Conservation (phyloP, 2,888 invertebrate species). For the Drosophila imparisetae region DNA sequence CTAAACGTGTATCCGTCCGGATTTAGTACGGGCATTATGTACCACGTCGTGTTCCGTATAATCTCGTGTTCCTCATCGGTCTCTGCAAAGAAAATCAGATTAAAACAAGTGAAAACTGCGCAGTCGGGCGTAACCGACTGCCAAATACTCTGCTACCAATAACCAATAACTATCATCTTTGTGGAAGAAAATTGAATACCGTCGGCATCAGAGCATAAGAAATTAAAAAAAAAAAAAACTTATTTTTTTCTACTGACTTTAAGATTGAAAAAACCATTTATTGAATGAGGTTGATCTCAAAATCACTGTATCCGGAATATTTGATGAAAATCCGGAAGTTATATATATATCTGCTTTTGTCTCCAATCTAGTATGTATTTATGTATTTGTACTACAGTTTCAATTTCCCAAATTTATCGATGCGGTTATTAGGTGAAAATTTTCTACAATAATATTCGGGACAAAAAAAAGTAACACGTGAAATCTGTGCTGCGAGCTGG, state of each 20-base stretch:
- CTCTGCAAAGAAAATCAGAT: slow-evolving; percentile 47
- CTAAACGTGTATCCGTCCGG: slow-evolving; percentile 92
- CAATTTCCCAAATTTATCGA: slow-evolving; percentile 14
- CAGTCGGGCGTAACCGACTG: no score
- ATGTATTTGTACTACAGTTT: background rate
- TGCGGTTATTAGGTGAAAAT: slow-evolving; percentile 20
- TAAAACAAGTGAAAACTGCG: background rate
- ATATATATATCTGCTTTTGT: background rate
- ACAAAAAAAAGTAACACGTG: background rate
- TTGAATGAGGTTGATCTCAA: background rate
- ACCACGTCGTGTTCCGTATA: slow-evolving; percentile 86
- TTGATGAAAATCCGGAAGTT: background rate
- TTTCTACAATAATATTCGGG: slow-evolving; percentile 8
- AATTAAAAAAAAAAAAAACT: no score
- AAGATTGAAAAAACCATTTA: background rate
- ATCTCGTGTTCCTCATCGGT: slow-evolving; percentile 73
- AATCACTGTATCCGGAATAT: background rate
- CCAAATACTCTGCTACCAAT: background rate
- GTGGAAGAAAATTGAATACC: no score
- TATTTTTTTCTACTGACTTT: background rate
- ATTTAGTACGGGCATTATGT: slow-evolving; percentile 90
- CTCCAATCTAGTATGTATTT: slow-evolving; percentile 32
- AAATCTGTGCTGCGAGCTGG: background rate
- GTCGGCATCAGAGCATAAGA: no score
- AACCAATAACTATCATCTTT: background rate